These are phyloP conservation scores for Pampus argenteus DNA, from an alignment of 2,797 vertebrate species.

Conservation along the genomic window DNA sequence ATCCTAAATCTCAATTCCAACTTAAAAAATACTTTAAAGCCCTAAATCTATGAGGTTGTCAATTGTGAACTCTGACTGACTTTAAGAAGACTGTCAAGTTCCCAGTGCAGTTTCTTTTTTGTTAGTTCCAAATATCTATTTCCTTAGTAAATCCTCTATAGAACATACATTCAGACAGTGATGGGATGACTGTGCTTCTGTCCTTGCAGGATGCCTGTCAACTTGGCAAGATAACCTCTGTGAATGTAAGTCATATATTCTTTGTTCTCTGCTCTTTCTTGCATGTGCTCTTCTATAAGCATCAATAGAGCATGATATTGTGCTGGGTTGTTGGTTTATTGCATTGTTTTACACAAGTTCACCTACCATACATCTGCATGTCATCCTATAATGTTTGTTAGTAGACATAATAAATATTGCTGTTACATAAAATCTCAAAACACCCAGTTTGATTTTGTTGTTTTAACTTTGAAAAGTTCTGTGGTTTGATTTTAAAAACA, in stretches of 20 bases:
- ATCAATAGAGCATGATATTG: slow-evolving; percentile 12
- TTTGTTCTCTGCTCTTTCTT: slow-evolving; percentile 25
- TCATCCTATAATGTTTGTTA: slow-evolving; percentile 18
- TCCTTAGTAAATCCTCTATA: slow-evolving; percentile 50
- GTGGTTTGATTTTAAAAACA: slow-evolving; percentile 10
- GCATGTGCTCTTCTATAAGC: slow-evolving; percentile 22
- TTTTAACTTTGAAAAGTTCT: background rate
- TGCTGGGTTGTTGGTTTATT: background rate
- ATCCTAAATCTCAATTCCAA: slow-evolving; percentile 63
- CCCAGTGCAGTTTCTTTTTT: slow-evolving; percentile 41
- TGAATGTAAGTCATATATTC: slow-evolving; percentile 77
- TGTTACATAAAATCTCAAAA: background rate
- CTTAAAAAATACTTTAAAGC: slow-evolving; percentile 41
- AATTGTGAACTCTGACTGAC: slow-evolving; percentile 63
- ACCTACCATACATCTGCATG: slow-evolving; percentile 4
- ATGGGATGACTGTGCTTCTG: slow-evolving; percentile 61
- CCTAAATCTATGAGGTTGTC: slow-evolving; percentile 59
- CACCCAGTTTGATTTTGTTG: background rate
- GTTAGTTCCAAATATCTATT: slow-evolving; percentile 42
- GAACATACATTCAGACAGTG: slow-evolving; percentile 27
- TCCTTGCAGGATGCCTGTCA: slow-evolving; percentile 83
- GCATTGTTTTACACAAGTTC: slow-evolving; percentile 9
- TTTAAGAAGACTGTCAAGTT: slow-evolving; percentile 54
- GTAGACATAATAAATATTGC: slow-evolving; percentile 6
- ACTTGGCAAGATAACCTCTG: slow-evolving; percentile 79